Conservation (phyloP, 2,113 vertebrate genomes). For the Brachirus orientalis region DNA sequence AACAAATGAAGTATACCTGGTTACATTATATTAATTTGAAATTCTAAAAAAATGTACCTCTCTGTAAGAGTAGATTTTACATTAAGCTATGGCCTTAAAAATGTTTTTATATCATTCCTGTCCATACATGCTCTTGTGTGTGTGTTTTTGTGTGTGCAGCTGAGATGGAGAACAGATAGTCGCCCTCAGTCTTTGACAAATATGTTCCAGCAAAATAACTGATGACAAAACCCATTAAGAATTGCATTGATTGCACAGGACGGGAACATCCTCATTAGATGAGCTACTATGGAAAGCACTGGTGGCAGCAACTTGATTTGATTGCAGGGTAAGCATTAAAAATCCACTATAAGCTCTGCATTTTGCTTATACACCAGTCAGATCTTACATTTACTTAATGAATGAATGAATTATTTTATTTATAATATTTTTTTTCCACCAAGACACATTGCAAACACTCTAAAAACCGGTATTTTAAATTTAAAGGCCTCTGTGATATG, state of each 20-base stretch:
- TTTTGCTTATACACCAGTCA: background rate
- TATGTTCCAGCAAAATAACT: slow-evolving; percentile 1
- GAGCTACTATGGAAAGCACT: background rate
- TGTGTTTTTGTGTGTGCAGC: background rate
- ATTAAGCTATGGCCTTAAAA: too few relatives aligned
- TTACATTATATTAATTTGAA: background rate
- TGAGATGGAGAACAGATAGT: background rate
- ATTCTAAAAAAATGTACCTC: background rate
- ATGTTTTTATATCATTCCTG: background rate
- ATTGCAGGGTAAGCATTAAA: background rate
- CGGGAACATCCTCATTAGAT: slow-evolving; percentile 1
- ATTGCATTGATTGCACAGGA: background rate
- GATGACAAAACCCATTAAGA: slow-evolving; percentile 3
- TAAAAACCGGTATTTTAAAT: too few relatives aligned
- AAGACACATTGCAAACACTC: too few relatives aligned
- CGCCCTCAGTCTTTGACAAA: background rate
- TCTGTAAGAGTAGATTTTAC: background rate
- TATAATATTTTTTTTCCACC: background rate
- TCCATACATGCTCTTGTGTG: background rate
- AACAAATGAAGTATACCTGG: background rate
- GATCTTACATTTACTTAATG: background rate
- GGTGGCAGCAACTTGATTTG: background rate
- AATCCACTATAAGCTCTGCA: background rate
- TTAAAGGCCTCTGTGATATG: too few relatives aligned
- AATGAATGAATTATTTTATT: background rate